Evolutionary conservation across 2,888 invertebrate genomes (phyloP), one percentile per base, ranked within the genome.

Genomic region (Athetis lepigone): DNA sequence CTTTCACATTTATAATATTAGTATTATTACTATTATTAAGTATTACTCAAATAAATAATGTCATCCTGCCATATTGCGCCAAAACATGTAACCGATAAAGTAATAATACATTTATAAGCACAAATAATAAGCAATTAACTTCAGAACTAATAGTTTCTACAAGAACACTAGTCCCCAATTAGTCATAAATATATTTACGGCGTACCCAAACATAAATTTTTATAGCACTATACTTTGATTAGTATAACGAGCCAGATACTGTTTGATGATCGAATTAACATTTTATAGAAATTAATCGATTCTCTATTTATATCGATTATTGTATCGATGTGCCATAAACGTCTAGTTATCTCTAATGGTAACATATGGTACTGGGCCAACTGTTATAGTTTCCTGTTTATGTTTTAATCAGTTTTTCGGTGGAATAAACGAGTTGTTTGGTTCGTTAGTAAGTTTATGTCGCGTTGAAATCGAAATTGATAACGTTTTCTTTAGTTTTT

Each of bases 241-340:
- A 93, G 89, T 88, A 85, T 92, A 93, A 93, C 92, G 91, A 92
- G 85, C 86, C 80, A 75, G 79, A 88, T 90, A 90, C 91, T 91
- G 88, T 92, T 92, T 92, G 92, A 93, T 88, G 92, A 91, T 88
- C 86, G 84, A 92, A 91, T 93, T 93, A 92, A 92, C 91, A 92
- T 92, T 92, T 85, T 90, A 90, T 90, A 88, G 89, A 91, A 92
- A 94, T 92, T 93, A 93, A 93, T 93, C 93, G 94, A 93, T 93
- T 92, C 86, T 84, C 83, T 87, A 88, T 85, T 82, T 87, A 88
- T 87, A 86, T 86, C 89, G 90, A 90, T 91, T 88, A 86, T 87
- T 85, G 87, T 88, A 88, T 86, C 87, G 76, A 85, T 89, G 80
- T 81, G 87, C 58, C 58, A 77, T 94, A 94, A 94, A 94, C 70